Percentiles rank a stretch among this genome's conserved stretches.
Evolutionary conservation across 2,797 vertebrate genomes (phyloP).

Genomic region (Chromis chromis): DNA sequence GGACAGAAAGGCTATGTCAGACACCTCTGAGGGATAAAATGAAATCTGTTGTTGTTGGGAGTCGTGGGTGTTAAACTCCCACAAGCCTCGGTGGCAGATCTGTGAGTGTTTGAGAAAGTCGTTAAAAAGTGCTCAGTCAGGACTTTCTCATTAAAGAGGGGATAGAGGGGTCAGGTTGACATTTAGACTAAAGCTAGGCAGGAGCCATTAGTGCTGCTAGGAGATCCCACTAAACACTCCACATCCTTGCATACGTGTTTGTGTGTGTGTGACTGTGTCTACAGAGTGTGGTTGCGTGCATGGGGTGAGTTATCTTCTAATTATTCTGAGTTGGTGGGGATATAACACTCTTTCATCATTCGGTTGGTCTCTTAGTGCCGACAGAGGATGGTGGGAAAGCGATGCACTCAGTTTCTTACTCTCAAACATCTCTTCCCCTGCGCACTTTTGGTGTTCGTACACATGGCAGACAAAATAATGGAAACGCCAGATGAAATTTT

Average conservation of each 20-base stretch:
- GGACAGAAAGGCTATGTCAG: slow-evolving; percentile 19
- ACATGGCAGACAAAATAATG: neutral
- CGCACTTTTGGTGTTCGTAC: neutral
- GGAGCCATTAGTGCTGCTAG: slow-evolving; percentile 77
- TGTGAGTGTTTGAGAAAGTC: slow-evolving; percentile 74
- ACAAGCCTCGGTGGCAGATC: slow-evolving; percentile 42
- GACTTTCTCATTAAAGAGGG: slow-evolving; percentile 77
- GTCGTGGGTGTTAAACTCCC: slow-evolving; percentile 47
- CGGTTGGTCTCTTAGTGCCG: slow-evolving; percentile 31
- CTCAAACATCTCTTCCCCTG: neutral
- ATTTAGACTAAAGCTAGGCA: slow-evolving; percentile 67
- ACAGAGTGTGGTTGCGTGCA: slow-evolving; percentile 25
- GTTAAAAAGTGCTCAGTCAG: slow-evolving; percentile 81
- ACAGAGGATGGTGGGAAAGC: slow-evolving; percentile 64
- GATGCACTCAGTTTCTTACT: slow-evolving; percentile 24
- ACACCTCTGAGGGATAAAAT: slow-evolving; percentile 38
- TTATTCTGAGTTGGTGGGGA: slow-evolving; percentile 34
- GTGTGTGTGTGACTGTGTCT: slow-evolving; percentile 30
- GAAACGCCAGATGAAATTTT: neutral
- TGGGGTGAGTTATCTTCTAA: slow-evolving; percentile 59
- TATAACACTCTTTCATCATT: slow-evolving; percentile 36
- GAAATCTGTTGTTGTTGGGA: slow-evolving; percentile 33
- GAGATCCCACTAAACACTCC: slow-evolving; percentile 63
- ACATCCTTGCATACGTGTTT: slow-evolving; percentile 8
- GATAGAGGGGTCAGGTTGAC: slow-evolving; percentile 67